phyloP scores from a whole-genome alignment of 2,888 invertebrate genomes.

The Ectemnius lituratus region DNA sequence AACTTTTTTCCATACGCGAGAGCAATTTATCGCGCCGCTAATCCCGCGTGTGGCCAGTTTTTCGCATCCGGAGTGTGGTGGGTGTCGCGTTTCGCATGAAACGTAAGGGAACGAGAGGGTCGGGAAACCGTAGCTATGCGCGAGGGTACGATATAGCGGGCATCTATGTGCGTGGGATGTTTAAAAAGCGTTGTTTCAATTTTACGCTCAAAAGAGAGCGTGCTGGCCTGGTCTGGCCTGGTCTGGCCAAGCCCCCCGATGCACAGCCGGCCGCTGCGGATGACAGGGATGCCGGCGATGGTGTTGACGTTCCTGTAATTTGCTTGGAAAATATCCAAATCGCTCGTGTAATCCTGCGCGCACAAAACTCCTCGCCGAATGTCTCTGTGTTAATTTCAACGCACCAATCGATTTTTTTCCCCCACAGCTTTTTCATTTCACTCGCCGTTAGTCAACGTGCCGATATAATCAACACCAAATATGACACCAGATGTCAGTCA shows the following conservation, averaged over 20 bases:
- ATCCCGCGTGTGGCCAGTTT: not conserved
- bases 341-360: conserved; percentile 47
- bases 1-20: not conserved
- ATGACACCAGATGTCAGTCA: too few relatives aligned
- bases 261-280: conserved; percentile 53
- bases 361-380: conserved; percentile 29
- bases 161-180: conserved; percentile 44
- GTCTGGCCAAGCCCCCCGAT: conserved; percentile 38
- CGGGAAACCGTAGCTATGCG: conserved; percentile 43
- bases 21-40: conserved; percentile 22
- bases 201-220: conserved; percentile 60
- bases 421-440: too few relatives aligned
- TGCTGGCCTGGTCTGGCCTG: conserved; percentile 20
- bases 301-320: conserved; percentile 65
- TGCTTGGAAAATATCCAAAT: conserved; percentile 60
- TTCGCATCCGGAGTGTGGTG: conserved; percentile 6
- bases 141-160: not conserved
- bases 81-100: conserved; percentile 39
- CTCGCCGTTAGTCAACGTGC: too few relatives aligned
- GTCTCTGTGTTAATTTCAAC: conserved; percentile 45
- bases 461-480: too few relatives aligned
- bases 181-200: conserved; percentile 64
- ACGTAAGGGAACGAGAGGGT: conserved; percentile 27
- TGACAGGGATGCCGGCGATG: conserved; percentile 61
- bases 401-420: conserved; percentile 37